phyloP scores from a whole-genome alignment of 2,888 invertebrate genomes.

The Nomada goodeniana region DNA sequence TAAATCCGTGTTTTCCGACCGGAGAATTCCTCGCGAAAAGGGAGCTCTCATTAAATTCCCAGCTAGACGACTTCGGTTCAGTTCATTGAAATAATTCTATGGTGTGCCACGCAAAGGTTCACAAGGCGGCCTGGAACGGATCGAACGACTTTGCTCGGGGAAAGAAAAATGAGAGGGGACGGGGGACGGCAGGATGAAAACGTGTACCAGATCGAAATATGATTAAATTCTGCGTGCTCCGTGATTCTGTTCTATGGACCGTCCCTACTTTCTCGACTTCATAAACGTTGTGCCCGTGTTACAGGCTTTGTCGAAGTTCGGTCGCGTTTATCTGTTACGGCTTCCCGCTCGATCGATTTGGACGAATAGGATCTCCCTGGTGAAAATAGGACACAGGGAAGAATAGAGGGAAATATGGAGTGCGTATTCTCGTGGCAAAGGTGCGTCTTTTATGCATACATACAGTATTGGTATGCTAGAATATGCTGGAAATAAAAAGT shows the following conservation, averaged over 20 bases:
- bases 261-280: conserved; percentile 17
- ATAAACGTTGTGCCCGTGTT: conserved; percentile 33
- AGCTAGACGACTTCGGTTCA: conserved; percentile 73
- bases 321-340: conserved; percentile 26
- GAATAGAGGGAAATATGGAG: not conserved
- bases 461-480: too few species aligned
- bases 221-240: conserved; percentile 54
- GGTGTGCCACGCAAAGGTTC: conserved; percentile 39
- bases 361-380: not conserved
- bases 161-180: conserved; percentile 3
- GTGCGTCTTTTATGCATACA: not conserved
- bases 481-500: too few species aligned
- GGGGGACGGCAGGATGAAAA: conserved; percentile 30
- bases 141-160: conserved; percentile 26
- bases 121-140: not conserved
- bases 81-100: conserved; percentile 80
- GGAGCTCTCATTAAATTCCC: conserved; percentile 81
- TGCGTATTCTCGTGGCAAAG: not conserved
- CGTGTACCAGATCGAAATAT: conserved; percentile 54
- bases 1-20: conserved; percentile 57
- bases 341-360: conserved; percentile 8
- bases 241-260: conserved; percentile 9
- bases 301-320: conserved; percentile 37
- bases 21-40: conserved; percentile 67
- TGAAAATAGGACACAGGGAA: conserved; percentile 22